Percentiles rank a stretch among this genome's conserved stretches.
Evolutionary conservation across 1,140 invertebrate species (phyloP).

Genomic region (Oryctes rhinoceros): DNA sequence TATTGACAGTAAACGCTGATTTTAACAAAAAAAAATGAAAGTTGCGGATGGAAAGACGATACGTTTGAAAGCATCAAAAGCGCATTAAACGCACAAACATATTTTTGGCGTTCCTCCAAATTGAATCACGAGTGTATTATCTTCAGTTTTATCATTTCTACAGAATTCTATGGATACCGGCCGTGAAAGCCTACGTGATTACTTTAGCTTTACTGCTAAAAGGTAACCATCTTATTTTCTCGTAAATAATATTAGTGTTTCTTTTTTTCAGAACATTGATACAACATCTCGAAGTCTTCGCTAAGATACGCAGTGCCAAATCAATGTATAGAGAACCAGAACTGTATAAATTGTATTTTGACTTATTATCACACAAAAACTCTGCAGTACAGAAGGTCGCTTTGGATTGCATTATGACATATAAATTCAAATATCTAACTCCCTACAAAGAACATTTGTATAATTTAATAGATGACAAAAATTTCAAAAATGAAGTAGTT

Average conservation of each 20-base stretch:
- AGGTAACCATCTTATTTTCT: no score
- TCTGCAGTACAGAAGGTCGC: constrained; percentile 82
- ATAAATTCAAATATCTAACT: constrained; percentile 78
- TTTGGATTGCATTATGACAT: constrained; percentile 84
- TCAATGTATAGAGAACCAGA: constrained; percentile 79
- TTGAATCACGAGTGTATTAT: no score
- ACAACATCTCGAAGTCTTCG: constrained; percentile 78
- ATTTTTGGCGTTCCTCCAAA: no score
- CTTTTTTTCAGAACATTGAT: constrained; percentile 70
- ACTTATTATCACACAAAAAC: constrained; percentile 82
- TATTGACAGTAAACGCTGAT: no score
- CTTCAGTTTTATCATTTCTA: no score
- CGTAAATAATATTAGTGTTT: neutral
- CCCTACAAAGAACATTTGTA: constrained; percentile 82
- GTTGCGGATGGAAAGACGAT: no score
- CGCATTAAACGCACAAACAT: no score
- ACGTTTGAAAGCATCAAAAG: no score
- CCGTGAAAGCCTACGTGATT: no score
- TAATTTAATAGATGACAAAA: constrained; percentile 84
- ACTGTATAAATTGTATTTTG: constrained; percentile 77
- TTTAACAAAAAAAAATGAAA: no score
- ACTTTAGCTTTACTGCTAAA: no score
- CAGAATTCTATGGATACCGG: no score
- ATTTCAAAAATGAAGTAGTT: constrained; percentile 84
- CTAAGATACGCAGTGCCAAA: constrained; percentile 82